Evolutionary conservation across 1,140 invertebrate species (phyloP).

Genomic region (Papilio aristodemus): DNA sequence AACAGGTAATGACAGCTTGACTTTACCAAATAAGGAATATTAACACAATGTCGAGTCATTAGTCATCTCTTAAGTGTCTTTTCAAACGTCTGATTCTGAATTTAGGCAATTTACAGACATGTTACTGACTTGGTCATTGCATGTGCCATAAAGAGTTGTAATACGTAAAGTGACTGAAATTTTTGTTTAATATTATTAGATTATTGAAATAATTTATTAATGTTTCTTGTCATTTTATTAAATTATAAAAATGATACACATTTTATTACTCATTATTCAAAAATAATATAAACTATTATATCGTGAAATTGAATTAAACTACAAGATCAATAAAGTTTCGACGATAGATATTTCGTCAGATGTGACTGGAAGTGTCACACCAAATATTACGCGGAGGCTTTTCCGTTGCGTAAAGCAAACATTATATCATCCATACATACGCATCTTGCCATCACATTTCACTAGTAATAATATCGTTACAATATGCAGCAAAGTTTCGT

Average conservation of each 20-base stretch:
- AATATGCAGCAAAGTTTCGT: neutral
- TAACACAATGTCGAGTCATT: neutral
- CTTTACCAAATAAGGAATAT: neutral
- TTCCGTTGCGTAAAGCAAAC: neutral
- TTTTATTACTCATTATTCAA: neutral
- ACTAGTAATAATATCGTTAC: neutral
- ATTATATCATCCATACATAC: slow-evolving; percentile 26
- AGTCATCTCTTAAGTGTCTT: neutral
- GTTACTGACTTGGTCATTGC: neutral
- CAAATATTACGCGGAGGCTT: slow-evolving; percentile 18
- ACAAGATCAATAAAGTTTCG: neutral
- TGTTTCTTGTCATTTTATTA: no score
- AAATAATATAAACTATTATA: neutral
- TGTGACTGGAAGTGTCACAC: slow-evolving; percentile 20
- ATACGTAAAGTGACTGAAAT: no score
- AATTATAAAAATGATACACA: no score
- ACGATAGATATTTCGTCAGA: slow-evolving; percentile 14
- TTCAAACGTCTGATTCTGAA: neutral
- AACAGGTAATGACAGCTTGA: neutral
- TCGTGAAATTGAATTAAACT: neutral
- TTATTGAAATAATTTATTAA: no score
- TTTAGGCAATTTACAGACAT: neutral
- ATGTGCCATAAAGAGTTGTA: no score
- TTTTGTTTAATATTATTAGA: no score
- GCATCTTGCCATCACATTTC: neutral